A percentile compares a stretch with the other conserved stretches of the same genome.
Conservation (phyloP, 2,888 invertebrate species). For the Noctua janthina region DNA sequence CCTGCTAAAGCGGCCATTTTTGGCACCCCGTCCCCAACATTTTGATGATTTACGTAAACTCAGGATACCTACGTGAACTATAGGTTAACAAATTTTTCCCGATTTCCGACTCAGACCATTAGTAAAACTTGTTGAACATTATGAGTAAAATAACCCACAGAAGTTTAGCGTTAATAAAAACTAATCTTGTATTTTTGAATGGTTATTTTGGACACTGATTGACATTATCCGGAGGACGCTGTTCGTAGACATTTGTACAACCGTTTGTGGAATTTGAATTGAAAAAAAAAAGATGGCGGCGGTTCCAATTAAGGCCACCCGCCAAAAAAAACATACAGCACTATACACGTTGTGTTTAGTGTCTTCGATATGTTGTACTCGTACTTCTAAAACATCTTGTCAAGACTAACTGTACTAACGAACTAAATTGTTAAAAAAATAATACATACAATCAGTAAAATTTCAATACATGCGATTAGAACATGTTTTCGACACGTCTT, state of each 20-base stretch:
- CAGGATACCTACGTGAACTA: too few relatives aligned
- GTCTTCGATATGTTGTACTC: background rate
- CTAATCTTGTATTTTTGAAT: background rate
- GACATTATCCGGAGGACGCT: background rate
- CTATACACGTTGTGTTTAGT: background rate
- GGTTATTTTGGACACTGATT: background rate
- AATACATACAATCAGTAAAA: background rate
- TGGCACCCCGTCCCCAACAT: too few relatives aligned
- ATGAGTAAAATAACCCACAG: background rate
- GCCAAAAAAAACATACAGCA: background rate
- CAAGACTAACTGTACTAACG: background rate
- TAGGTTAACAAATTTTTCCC: too few relatives aligned
- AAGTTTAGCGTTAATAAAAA: background rate
- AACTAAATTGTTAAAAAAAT: background rate
- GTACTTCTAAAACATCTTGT: background rate
- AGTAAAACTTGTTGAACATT: background rate
- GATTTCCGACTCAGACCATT: background rate
- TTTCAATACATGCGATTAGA: background rate
- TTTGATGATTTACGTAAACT: too few relatives aligned
- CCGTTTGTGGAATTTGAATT: background rate
- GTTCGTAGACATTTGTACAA: background rate
- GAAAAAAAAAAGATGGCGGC: background rate
- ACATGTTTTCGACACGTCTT: background rate
- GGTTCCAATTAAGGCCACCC: background rate
- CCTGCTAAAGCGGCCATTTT: too few relatives aligned